phyloP scores from a whole-genome alignment of 2,888 invertebrate species.

The Polyommatus icarus region DNA sequence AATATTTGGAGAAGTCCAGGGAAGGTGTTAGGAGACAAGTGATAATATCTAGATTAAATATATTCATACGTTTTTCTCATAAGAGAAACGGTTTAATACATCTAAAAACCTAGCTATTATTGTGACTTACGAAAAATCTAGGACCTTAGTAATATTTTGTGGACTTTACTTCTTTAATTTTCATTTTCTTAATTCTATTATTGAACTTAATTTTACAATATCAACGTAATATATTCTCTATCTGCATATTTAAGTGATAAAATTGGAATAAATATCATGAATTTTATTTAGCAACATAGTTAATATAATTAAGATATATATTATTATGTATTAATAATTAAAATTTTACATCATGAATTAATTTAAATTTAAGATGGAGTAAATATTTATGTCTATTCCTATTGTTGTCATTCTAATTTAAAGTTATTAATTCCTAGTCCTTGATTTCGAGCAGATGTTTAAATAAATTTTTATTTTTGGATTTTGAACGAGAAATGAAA shows the following conservation, averaged over 20 bases:
- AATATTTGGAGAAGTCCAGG: no score
- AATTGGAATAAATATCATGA: background rate
- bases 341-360: background rate
- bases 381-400: background rate
- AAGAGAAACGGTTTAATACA: no score
- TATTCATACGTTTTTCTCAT: no score
- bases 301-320: background rate
- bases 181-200: background rate
- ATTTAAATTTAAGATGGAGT: background rate
- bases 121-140: background rate
- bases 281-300: background rate
- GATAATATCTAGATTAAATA: no score
- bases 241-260: background rate
- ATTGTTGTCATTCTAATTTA: background rate
- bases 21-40: no score
- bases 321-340: background rate
- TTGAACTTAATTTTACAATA: background rate
- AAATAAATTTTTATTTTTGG: background rate
- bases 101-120: no score
- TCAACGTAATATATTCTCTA: background rate
- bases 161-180: background rate
- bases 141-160: no score
- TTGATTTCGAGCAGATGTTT: background rate
- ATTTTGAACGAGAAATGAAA: background rate
- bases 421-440: background rate